Evolutionary conservation across 1,140 invertebrate species (phyloP).

Genomic region (Scaptomyza pallida): DNA sequence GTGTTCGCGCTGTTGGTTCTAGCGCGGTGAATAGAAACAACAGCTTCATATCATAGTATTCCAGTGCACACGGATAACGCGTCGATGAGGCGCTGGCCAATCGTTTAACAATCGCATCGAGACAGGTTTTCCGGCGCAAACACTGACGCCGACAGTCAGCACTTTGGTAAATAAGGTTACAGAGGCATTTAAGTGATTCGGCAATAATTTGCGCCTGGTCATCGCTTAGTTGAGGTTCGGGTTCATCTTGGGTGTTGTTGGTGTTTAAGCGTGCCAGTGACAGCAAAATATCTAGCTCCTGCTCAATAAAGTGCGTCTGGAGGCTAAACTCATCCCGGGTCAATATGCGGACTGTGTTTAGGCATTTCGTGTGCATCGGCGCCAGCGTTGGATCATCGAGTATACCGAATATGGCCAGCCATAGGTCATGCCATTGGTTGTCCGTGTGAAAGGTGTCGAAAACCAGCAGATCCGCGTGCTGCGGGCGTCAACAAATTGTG

Average conservation of each 20-base stretch:
- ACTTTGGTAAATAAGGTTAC: slow-evolving; percentile 95
- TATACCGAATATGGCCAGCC: slow-evolving; percentile 85
- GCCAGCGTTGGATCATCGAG: slow-evolving; percentile 83
- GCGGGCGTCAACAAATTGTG: background rate
- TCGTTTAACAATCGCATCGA: slow-evolving; percentile 90
- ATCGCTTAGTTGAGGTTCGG: slow-evolving; percentile 28
- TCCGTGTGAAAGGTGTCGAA: slow-evolving; percentile 85
- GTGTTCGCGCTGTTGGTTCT: slow-evolving; percentile 88
- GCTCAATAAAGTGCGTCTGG: slow-evolving; percentile 88
- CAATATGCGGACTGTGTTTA: slow-evolving; percentile 86
- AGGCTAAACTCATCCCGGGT: slow-evolving; percentile 91
- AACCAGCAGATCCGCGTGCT: slow-evolving; percentile 85
- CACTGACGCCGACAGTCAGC: slow-evolving; percentile 88
- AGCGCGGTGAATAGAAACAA: slow-evolving; percentile 95
- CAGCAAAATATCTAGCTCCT: slow-evolving; percentile 88
- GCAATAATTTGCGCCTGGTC: slow-evolving; percentile 81
- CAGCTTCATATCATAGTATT: slow-evolving; percentile 94
- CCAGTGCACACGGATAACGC: slow-evolving; percentile 87
- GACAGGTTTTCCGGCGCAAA: slow-evolving; percentile 87
- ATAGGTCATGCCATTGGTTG: slow-evolving; percentile 85
- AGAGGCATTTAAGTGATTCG: slow-evolving; percentile 94
- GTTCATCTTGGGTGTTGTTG: slow-evolving; percentile 8
- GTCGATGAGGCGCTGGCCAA: slow-evolving; percentile 84
- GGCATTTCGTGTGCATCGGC: slow-evolving; percentile 84
- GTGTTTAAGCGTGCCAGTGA: slow-evolving; percentile 85